phyloP scores from a whole-genome alignment of 2,888 invertebrate species.

The Coelinius sp. region DNA sequence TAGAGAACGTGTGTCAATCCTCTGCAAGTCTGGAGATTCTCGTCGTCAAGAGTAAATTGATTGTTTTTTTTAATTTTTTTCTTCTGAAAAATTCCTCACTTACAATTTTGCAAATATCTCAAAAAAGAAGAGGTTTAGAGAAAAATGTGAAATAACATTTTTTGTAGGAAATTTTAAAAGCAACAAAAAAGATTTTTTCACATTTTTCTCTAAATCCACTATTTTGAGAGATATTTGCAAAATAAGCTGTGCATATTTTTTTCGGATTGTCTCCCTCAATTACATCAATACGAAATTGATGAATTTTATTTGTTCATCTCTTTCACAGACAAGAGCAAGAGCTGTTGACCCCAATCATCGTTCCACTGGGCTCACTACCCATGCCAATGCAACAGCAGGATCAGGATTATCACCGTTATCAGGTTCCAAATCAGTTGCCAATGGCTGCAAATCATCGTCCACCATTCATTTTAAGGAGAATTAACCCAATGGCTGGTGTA shows the following conservation, averaged over 20 bases:
- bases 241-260: no score
- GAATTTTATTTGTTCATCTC: not conserved
- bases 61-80: not conserved
- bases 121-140: not conserved
- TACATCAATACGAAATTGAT: not conserved
- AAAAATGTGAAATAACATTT: no score
- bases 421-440: conserved; percentile 63
- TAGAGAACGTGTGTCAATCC: conserved; percentile 89
- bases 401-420: conserved; percentile 62
- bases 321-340: conserved; percentile 62
- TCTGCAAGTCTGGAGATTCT: conserved; percentile 86
- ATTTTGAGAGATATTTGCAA: no score
- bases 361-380: conserved; percentile 64
- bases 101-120: no score
- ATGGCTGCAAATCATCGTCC: conserved; percentile 64
- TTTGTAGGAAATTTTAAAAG: no score
- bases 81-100: no score
- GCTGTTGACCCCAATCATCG: conserved; percentile 65
- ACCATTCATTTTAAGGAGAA: conserved; percentile 56
- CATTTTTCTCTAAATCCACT: no score
- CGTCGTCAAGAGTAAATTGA: conserved; percentile 74
- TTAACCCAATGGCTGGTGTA: conserved; percentile 60
- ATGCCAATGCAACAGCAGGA: conserved; percentile 63
- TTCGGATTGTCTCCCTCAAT: no score
- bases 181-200: no score